A percentile compares a stretch with the other conserved stretches of the same genome.
Conservation (phyloP, 30 jellyfish, hydroid and myxozoan genomes). For the Mastigias papua region DNA sequence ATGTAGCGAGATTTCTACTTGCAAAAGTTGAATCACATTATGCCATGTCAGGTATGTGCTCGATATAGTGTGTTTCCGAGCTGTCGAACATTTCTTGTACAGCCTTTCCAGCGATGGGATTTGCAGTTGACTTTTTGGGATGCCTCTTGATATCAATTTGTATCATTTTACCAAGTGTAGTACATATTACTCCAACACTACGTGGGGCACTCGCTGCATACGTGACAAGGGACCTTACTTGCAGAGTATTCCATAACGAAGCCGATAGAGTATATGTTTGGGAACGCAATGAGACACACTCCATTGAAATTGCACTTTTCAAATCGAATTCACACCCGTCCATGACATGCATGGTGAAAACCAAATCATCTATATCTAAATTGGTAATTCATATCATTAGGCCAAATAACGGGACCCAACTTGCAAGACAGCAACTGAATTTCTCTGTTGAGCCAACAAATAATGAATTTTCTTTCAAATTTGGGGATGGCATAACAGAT, state of each 20-base stretch:
- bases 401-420: neutral
- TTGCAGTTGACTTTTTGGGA: neutral
- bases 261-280: neutral
- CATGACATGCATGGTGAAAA: neutral
- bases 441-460: neutral
- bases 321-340: neutral
- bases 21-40: too few relatives aligned
- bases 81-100: too few relatives aligned
- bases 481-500: neutral
- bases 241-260: conserved; percentile 16
- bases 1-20: too few relatives aligned
- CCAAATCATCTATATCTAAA: neutral
- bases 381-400: neutral
- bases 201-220: neutral
- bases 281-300: conserved; percentile 5
- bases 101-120: neutral
- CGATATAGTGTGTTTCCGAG: too few relatives aligned
- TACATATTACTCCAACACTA: neutral
- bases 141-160: neutral
- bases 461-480: neutral
- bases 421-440: neutral
- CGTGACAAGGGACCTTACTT: neutral
- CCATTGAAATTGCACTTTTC: neutral
- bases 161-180: neutral
- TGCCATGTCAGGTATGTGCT: too few relatives aligned